A percentile compares a stretch with the other conserved stretches of the same genome.
Conservation (phyloP, 2,797 vertebrate species). For the Ambastaia sidthimunki region DNA sequence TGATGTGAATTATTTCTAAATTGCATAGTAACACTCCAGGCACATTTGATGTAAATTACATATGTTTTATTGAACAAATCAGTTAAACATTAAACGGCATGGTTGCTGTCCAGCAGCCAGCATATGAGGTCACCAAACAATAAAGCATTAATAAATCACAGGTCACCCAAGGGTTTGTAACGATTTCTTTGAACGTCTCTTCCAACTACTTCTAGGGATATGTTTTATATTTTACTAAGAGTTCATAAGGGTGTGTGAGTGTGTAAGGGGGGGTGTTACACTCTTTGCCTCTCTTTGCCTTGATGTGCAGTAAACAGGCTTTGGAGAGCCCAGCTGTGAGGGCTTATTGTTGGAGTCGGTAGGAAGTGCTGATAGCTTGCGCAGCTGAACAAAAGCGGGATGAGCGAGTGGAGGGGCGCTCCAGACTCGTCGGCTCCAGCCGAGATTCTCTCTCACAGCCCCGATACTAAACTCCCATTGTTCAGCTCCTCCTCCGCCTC, state of each 20-base stretch:
- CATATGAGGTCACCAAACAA: constrained; percentile 3
- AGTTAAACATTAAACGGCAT: not conserved
- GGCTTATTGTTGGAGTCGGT: constrained; percentile 89
- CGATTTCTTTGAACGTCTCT: constrained; percentile 7
- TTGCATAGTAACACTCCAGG: not conserved
- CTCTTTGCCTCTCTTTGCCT: constrained; percentile 65
- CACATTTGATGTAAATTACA: not conserved
- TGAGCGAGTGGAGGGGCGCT: constrained; percentile 84
- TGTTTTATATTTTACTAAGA: constrained; percentile 78
- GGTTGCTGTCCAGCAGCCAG: constrained; percentile 1
- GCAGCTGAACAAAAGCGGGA: constrained; percentile 90
- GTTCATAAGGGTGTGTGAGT: constrained; percentile 48
- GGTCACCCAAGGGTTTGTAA: not conserved
- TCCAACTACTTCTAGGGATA: constrained; percentile 71
- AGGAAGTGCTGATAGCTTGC: constrained; percentile 90
- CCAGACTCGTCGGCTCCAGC: constrained; percentile 88
- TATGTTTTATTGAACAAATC: constrained; percentile 12
- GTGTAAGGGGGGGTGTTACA: constrained; percentile 56
- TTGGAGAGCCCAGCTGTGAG: constrained; percentile 87
- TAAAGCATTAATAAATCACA: not conserved
- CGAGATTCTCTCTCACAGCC: constrained; percentile 89
- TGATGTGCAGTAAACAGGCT: constrained; percentile 89
- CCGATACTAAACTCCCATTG: constrained; percentile 84
- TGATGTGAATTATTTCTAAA: not conserved
- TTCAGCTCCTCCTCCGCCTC: constrained; percentile 73